Conservation (phyloP, 2,113 vertebrate species). For the Leucopsar rothschildi region DNA sequence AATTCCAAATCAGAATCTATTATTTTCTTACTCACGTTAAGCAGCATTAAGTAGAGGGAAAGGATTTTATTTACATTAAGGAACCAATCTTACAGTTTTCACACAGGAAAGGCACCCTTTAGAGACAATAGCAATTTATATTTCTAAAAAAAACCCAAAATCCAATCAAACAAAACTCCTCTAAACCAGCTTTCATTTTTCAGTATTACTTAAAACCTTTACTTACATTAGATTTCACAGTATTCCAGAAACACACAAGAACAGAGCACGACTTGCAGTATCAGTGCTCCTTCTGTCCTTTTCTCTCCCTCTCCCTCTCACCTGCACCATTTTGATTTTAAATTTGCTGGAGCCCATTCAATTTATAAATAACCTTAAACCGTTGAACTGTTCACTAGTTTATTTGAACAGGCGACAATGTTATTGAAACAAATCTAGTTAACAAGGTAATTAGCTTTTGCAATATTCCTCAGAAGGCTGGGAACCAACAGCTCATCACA, state of each 20-base stretch:
- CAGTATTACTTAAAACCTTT: neutral
- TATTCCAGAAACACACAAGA: neutral
- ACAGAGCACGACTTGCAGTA: neutral
- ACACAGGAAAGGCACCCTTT: neutral
- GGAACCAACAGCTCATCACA: neutral
- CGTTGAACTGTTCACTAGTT: neutral
- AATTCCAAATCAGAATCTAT: conserved; percentile 37
- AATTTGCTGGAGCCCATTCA: neutral
- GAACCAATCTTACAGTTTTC: neutral
- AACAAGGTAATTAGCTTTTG: conserved; percentile 27
- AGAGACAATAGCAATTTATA: neutral
- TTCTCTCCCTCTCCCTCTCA: neutral
- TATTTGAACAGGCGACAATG: neutral
- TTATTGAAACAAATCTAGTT: conserved; percentile 37
- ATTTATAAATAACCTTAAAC: conserved; percentile 25
- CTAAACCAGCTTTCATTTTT: neutral
- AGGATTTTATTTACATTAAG: conserved; percentile 12
- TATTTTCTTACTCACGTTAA: conserved; percentile 5
- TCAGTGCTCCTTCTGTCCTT: neutral
- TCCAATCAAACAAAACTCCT: neutral
- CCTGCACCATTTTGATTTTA: neutral
- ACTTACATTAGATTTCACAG: neutral
- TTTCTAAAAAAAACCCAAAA: neutral
- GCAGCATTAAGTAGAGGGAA: neutral
- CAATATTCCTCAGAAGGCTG: conserved; percentile 10